phyloP scores from a whole-genome alignment of 2,888 invertebrate species.

The Xanthostigma xanthostigma region DNA sequence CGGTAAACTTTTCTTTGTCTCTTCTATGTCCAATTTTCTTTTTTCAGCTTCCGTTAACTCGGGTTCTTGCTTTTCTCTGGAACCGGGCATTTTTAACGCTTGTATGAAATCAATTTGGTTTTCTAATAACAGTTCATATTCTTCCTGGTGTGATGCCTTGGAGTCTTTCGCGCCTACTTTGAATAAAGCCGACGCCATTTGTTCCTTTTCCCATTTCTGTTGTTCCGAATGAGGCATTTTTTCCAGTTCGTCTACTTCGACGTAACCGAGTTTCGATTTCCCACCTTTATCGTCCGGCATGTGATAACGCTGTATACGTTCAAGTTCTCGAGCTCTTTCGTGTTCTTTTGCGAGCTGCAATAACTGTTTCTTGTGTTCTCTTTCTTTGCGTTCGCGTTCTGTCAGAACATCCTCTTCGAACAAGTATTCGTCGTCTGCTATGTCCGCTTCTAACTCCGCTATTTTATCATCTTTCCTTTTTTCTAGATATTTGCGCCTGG shows the following conservation, averaged over 20 bases:
- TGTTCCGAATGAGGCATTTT: conserved; percentile 71
- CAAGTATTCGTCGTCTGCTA: conserved; percentile 89
- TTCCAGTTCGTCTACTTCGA: conserved; percentile 77
- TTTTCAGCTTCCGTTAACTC: conserved; percentile 51
- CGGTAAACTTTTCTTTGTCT: conserved; percentile 84
- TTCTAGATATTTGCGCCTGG: conserved; percentile 83
- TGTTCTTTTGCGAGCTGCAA: conserved; percentile 87
- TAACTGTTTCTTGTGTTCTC: conserved; percentile 82
- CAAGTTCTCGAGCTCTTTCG: conserved; percentile 84
- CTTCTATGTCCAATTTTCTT: conserved; percentile 69
- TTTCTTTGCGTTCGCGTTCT: conserved; percentile 65
- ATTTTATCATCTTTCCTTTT: conserved; percentile 95
- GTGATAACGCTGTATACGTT: conserved; percentile 83
- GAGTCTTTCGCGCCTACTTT: conserved; percentile 89
- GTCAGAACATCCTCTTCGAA: conserved; percentile 81
- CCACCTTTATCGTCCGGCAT: conserved; percentile 85
- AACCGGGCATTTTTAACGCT: conserved; percentile 65
- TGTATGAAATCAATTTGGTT: conserved; percentile 98
- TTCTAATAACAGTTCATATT: conserved; percentile 86
- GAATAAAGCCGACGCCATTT: conserved; percentile 82
- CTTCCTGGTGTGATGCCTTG: conserved; percentile 37
- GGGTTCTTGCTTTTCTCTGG: conserved; percentile 38
- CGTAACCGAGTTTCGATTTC: conserved; percentile 53
- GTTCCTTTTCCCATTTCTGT: conserved; percentile 95
- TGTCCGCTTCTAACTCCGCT: conserved; percentile 85